Evolutionary conservation across 2,113 vertebrate genomes (phyloP).

Genomic region (Isichthys henryi): DNA sequence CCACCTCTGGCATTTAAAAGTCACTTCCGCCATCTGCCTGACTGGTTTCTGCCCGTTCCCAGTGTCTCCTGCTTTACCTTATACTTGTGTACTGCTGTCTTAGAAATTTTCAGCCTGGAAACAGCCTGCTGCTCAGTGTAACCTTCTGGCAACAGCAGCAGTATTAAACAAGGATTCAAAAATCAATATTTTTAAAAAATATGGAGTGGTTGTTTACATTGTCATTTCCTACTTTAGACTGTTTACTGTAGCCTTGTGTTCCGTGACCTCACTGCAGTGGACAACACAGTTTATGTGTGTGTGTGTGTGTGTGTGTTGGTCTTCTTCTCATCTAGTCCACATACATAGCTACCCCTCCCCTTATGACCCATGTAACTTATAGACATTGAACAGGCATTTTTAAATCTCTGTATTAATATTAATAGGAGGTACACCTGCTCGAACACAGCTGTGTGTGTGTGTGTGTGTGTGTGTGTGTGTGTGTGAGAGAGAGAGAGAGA

Average conservation of each 20-base stretch:
- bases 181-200: neutral
- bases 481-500: neutral
- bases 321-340: too few species aligned
- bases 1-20: neutral
- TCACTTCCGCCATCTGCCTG: neutral
- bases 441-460: too few species aligned
- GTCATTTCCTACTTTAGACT: neutral
- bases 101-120: neutral
- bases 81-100: neutral
- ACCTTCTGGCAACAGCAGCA: neutral
- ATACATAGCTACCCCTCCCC: too few species aligned
- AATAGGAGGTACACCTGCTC: too few species aligned
- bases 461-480: neutral
- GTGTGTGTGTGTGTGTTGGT: neutral
- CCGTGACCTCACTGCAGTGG: neutral
- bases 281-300: neutral
- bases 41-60: neutral
- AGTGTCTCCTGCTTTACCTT: neutral
- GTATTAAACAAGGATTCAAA: neutral
- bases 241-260: neutral
- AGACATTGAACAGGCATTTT: too few species aligned
- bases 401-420: too few species aligned
- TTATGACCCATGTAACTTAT: too few species aligned
- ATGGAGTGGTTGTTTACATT: neutral
- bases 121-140: neutral